Evolutionary conservation across 2,113 vertebrate genomes (phyloP), one percentile per base, ranked within the genome.

Genomic region (Tympanuchus pallidicinctus): DNA sequence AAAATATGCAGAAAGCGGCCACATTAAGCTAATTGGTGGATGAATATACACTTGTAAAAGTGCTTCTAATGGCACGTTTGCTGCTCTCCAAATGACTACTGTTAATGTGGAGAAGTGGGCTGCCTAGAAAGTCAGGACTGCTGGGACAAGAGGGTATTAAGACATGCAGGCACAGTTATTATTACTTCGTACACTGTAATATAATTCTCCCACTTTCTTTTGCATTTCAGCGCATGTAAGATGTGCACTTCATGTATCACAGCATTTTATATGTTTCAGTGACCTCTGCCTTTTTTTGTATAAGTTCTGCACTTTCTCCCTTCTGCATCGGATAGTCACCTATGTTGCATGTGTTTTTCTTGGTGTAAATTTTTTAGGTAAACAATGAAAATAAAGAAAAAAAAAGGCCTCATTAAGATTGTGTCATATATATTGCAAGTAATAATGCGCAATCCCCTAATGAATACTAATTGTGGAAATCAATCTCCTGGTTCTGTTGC

Each of bases 11-110:
- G 98, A 98, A 98, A 98, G 98, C 97, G 97, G 98, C 98, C 98
- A 98, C 99, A 99, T 99, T 99, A 99, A 99, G 98, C 99, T 99
- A 99, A 99, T 99, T 99, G 99, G 99, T 98, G 98, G 98, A 99
- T 99, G 99, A 99, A 99, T 98, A 99, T 98, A 98, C 99, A 98
- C 98, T 99, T 99, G 98, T 99, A 99, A 99, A 99, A 99, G 98
- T 98, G 98, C 98, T 99, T 99, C 98, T 99, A 99, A 99, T 99
- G 98, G 98, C 98, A 98, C 98, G 98, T 99, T 99, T 99, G 98
- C 98, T 98, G 98, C 98, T 99, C 98, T 98, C 98, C 96, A 98
- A 98, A 98, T 98, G 98, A 98, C 98, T 98, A 94, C 98, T 96
- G 98, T 98, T 99, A 99, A 99, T 98, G 98, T 98, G 96, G 97